Evolutionary conservation across 2,113 vertebrate genomes (phyloP).

Genomic region (Lepus americanus): DNA sequence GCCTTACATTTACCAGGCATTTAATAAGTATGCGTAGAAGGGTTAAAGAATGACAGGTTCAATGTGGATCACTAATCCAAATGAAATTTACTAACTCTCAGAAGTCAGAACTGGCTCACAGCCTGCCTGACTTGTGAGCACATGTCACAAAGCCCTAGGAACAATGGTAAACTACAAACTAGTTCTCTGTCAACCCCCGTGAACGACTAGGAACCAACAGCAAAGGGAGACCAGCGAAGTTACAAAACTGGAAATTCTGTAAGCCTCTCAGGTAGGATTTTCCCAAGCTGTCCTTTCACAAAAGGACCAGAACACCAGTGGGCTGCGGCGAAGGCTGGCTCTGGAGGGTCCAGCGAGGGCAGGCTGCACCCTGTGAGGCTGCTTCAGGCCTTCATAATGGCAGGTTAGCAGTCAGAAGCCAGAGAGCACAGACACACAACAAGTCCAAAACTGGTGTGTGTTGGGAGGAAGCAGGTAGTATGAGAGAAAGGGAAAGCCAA

Average conservation of each 20-base stretch:
- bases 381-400: not conserved
- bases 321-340: not conserved
- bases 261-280: not conserved
- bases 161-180: conserved; percentile 30
- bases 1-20: conserved; percentile 10
- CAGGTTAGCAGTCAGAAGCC: not conserved
- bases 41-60: conserved; percentile 63
- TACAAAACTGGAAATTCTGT: not conserved
- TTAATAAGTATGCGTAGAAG: conserved; percentile 43
- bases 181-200: not conserved
- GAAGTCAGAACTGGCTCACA: conserved; percentile 42
- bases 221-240: not conserved
- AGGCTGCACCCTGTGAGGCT: not conserved
- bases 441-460: not conserved
- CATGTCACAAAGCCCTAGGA: conserved; percentile 46
- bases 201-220: conserved; percentile 44
- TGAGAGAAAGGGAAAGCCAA: not conserved
- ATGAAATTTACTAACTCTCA: conserved; percentile 64
- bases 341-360: not conserved
- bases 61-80: conserved; percentile 57
- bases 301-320: not conserved
- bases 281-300: conserved; percentile 13
- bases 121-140: conserved; percentile 11
- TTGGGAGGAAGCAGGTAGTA: not conserved
- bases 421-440: not conserved